Evolutionary conservation across 2,113 vertebrate species (phyloP).

Genomic region (Python bivittatus): DNA sequence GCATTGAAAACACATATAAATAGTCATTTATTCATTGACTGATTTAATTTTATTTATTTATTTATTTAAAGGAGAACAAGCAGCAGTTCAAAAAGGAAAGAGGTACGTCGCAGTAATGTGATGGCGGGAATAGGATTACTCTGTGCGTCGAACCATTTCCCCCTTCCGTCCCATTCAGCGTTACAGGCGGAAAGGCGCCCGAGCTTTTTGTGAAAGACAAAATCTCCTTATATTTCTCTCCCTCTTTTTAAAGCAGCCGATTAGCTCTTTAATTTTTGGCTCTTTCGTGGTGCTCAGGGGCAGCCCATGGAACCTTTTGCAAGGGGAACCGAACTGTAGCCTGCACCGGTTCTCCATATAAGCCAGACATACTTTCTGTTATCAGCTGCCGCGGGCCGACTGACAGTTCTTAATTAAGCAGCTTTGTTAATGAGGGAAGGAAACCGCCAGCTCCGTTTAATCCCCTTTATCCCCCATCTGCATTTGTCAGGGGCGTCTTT

Average conservation of each 20-base stretch:
- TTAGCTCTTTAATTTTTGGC: not conserved
- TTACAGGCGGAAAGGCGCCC: too few relatives aligned
- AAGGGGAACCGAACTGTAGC: not conserved
- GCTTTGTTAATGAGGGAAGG: conserved; percentile 58
- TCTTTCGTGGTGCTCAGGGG: not conserved
- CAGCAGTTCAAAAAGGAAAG: not conserved
- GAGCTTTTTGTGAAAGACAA: too few relatives aligned
- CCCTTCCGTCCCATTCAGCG: not conserved
- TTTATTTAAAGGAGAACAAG: too few relatives aligned
- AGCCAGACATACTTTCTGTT: not conserved
- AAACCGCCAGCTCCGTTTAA: not conserved
- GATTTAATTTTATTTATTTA: too few relatives aligned
- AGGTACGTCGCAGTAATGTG: not conserved
- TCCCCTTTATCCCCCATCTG: not conserved
- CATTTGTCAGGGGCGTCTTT: not conserved
- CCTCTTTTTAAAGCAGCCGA: not conserved
- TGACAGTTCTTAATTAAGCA: conserved; percentile 42
- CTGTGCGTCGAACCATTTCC: not conserved
- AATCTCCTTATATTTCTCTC: not conserved
- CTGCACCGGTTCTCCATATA: not conserved
- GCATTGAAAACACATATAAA: not conserved
- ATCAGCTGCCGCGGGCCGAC: conserved; percentile 1
- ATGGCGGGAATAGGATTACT: not conserved
- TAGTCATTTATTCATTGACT: too few relatives aligned
- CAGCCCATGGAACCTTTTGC: not conserved